A percentile compares a stretch with the other conserved stretches of the same genome.
Evolutionary conservation across 2,113 vertebrate species (phyloP).

Genomic region (Myrmecophaga tridactyla): DNA sequence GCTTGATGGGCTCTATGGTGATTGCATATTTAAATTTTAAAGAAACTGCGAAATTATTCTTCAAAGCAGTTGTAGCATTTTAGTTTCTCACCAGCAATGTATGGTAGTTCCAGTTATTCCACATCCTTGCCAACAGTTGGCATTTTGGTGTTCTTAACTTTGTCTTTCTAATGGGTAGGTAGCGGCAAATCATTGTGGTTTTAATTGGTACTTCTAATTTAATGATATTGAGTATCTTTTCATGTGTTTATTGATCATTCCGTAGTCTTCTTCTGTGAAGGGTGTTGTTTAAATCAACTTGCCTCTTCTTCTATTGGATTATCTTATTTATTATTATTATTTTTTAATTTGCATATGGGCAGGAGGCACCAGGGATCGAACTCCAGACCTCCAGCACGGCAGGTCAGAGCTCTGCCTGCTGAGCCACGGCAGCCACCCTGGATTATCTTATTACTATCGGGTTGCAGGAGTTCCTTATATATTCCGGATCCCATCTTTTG

Average conservation of each 20-base stretch:
- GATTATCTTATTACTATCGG: background rate
- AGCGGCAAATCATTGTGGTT: background rate
- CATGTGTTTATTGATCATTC: background rate
- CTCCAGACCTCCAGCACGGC: too few relatives aligned
- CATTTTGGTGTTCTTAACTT: conserved; percentile 3
- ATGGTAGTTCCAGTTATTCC: background rate
- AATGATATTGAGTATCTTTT: background rate
- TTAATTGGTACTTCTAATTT: background rate
- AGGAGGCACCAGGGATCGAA: too few relatives aligned
- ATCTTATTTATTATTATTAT: background rate
- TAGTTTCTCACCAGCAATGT: background rate
- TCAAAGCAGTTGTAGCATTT: background rate
- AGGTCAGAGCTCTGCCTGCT: too few relatives aligned
- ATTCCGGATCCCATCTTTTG: background rate
- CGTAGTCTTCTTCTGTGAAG: conserved; percentile 3
- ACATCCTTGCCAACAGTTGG: background rate
- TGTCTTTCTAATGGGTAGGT: background rate
- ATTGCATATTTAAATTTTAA: background rate
- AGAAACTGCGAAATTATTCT: conserved; percentile 14
- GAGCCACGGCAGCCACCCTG: too few relatives aligned
- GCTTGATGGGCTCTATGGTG: background rate
- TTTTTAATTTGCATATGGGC: too few relatives aligned
- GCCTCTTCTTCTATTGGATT: background rate
- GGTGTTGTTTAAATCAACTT: conserved; percentile 4
- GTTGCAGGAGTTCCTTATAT: background rate